Percentiles rank a stretch among this genome's conserved stretches.
Conservation (phyloP, 2,888 invertebrate genomes). For the Perizoma affinitatum region DNA sequence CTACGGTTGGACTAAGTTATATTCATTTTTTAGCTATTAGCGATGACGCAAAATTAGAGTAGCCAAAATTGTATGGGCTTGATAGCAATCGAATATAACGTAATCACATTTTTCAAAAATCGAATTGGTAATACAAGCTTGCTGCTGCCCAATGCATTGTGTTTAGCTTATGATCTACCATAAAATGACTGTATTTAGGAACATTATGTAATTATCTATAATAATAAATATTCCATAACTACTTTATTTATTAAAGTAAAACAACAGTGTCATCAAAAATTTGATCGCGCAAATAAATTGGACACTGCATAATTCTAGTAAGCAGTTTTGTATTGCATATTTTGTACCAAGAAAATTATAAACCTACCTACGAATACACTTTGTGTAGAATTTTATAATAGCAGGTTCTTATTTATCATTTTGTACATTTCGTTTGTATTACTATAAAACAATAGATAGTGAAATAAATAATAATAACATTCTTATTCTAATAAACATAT, state of each 20-base stretch:
- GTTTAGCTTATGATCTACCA: too few species aligned
- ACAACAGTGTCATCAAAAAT: conserved; percentile 29
- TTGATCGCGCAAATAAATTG: conserved; percentile 31
- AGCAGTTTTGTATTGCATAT: conserved; percentile 25
- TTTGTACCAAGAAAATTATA: conserved; percentile 17
- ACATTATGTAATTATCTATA: too few species aligned
- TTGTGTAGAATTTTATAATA: background rate
- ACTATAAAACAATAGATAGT: background rate
- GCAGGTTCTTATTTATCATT: background rate
- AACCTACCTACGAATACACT: conserved; percentile 1
- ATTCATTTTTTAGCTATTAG: too few species aligned
- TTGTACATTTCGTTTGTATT: background rate
- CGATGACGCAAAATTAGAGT: too few species aligned
- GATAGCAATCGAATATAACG: too few species aligned
- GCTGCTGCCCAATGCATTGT: too few species aligned
- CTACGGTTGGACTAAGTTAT: too few species aligned
- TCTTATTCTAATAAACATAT: background rate
- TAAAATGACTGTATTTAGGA: too few species aligned
- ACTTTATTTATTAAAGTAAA: background rate
- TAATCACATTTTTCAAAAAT: too few species aligned
- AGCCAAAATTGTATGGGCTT: too few species aligned
- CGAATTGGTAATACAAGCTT: too few species aligned
- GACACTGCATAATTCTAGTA: conserved; percentile 25
- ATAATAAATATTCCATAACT: too few species aligned
- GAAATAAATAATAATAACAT: background rate